Base-by-base conservation (phyloP, 2,113 vertebrate species). In the Odontesthes bonariensis region DNA sequence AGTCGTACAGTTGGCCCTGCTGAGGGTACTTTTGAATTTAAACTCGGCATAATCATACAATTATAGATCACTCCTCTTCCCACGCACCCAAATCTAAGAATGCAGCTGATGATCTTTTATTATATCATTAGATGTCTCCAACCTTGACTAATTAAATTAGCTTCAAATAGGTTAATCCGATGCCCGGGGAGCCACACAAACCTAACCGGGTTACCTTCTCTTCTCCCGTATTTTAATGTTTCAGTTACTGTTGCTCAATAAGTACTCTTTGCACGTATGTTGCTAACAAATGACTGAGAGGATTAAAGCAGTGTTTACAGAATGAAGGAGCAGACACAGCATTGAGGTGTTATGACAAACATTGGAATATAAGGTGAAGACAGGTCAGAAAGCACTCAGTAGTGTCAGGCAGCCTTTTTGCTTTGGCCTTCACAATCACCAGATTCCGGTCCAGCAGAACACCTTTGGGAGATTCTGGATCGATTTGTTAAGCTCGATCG, bases 81-180 rank as follows among this genome's bases (percentile, higher is more conserved):
- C 40, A 27, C 23, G 35, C 55, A 27, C 31, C 16, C 72, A 55
- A 19, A 59, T 73, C 17, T 52, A 51, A 66, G 17, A 32, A 53
- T 49, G 31, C 10, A 53, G 69, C 58, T 3, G 35, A 52, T 79
- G 40, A 62, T 83, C 69, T 75, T n/a, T 82, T 70, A 58, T 77
- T 81, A 67, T 62, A 69, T 75, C 71, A 77, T 75, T 84, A 81
- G 42, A 74, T 59, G 75, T 62, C 56, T 79, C 44, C 77, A 81
- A 31, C 82, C 65, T 70, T 67, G 46, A 79, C 78, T 89, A 73
- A 87, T 86, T 78, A 87, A 79, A 79, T 69, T 54, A 69, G 56
- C 79, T 69, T 86, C 68, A 83, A 77, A 72, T 83, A 63, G 72
- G 78, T 86, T 87, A 83, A 84, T 83, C 66, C 71, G 67, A 80